Conservation (phyloP, 2,113 vertebrate genomes). For the Dicentrarchus labrax region DNA sequence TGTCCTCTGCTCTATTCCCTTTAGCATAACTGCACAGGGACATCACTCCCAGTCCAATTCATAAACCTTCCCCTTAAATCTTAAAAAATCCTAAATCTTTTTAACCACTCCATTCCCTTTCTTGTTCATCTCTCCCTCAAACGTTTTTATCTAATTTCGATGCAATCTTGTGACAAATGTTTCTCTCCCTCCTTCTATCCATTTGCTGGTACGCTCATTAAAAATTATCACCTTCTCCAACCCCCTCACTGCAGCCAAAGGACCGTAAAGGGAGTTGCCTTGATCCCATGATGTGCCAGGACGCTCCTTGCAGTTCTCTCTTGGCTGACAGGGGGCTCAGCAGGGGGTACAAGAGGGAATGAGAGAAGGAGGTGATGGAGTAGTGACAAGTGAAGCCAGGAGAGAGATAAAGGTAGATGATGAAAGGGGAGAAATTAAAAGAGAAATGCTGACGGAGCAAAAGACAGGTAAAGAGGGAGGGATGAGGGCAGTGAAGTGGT, state of each 20-base stretch:
- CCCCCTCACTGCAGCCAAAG: neutral
- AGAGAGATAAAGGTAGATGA: slow-evolving; percentile 31
- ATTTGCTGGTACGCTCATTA: neutral
- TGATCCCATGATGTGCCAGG: slow-evolving; percentile 27
- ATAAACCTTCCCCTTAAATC: neutral
- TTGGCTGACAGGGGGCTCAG: slow-evolving; percentile 13
- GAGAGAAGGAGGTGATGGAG: slow-evolving; percentile 26
- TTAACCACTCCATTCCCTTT: neutral
- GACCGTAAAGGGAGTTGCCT: slow-evolving; percentile 1
- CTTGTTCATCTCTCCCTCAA: slow-evolving; percentile 11
- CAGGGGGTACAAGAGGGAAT: neutral
- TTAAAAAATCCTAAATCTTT: slow-evolving; percentile 7
- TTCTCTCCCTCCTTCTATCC: neutral
- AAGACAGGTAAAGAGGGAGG: slow-evolving; percentile 12
- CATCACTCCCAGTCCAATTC: slow-evolving; percentile 26
- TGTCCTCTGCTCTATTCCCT: slow-evolving; percentile 13
- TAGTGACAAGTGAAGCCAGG: slow-evolving; percentile 29
- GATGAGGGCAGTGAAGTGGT: slow-evolving; percentile 3
- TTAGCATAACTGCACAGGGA: neutral
- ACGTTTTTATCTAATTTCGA: slow-evolving; percentile 16
- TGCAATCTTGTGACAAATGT: slow-evolving; percentile 3
- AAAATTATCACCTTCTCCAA: slow-evolving; percentile 30
- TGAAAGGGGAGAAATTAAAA: slow-evolving; percentile 53
- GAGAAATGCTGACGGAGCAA: slow-evolving; percentile 11
- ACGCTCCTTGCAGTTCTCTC: neutral